Base-by-base conservation (phyloP, 2,797 vertebrate species). In the Lophius americanus region DNA sequence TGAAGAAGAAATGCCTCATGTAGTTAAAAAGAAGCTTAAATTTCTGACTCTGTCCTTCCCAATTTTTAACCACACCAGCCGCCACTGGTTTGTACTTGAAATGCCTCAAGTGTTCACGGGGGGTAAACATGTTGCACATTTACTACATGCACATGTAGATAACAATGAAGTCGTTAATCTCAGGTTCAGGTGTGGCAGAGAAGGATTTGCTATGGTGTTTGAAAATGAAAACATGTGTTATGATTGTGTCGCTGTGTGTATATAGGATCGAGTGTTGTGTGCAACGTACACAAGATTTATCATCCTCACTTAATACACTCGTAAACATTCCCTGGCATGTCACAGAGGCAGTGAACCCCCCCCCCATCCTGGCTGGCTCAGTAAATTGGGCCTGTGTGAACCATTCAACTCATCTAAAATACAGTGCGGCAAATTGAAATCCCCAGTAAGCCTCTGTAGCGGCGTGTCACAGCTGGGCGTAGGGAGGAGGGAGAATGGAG, bases 351-450 rank as follows among this genome's bases (percentile, higher is more conserved):
- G 80, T 68, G 76, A 80, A 72, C 76, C 75, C 81, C 52, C 55
- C 54, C 70, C 81, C 61, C 57, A 23, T 79, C 70, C 74, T 75
- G 79, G 8, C 10, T 9, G 41, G 70, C 77, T 85, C 58, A 13
- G 76, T 87, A 91, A 91, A 90, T 90, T 89, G 89, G 82, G 80
- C 73, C 81, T 79, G 85, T 90, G 85, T 90, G 91, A 89, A 92
- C 88, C 83, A 87, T 86, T 82, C 85, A 83, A 81, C 83, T 73
- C 67, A 66, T 84, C 85, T 87, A 73, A 89, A 90, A 85, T 85
- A 87, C 82, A 85, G 82, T 82, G 85, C 75, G 44, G 84, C 85
- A 89, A 89, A 92, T 90, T 90, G 89, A 90, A 91, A 91, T 90
- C 86, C 85, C 71, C 79, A 73, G 87, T 88, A 89, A 89, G 85